These are phyloP conservation scores for Campoplex capitator DNA, from an alignment of 2,888 invertebrate genomes.

Conservation along the genomic window DNA sequence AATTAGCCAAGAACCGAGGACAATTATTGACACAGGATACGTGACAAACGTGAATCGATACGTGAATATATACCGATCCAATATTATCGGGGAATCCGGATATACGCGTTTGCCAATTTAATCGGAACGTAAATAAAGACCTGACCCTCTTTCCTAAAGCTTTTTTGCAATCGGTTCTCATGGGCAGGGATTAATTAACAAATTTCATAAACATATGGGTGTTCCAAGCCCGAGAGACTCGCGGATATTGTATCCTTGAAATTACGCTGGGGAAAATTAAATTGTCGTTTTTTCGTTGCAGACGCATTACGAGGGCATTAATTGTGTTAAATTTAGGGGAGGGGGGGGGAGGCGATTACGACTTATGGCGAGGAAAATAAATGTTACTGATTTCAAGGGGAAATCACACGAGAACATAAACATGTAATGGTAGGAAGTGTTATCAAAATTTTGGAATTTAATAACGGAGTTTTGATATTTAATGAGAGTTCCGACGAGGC, in stretches of 20 bases:
- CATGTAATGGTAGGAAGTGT: not conserved
- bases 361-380: not conserved
- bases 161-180: constrained; percentile 42
- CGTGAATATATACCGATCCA: constrained; percentile 10
- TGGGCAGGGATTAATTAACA: constrained; percentile 20
- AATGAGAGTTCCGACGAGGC: not conserved
- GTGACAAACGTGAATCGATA: not conserved
- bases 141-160: not conserved
- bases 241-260: not conserved
- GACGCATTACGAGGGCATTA: not conserved
- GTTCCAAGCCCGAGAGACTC: not conserved
- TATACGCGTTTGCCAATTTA: not conserved
- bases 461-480: not conserved
- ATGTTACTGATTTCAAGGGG: not conserved
- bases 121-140: constrained; percentile 38
- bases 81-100: constrained; percentile 33
- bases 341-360: not conserved
- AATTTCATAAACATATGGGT: constrained; percentile 10
- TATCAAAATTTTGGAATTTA: not conserved
- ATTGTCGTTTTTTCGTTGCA: not conserved
- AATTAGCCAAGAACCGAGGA: constrained; percentile 4
- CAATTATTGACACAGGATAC: constrained; percentile 13
- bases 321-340: not conserved
- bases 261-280: not conserved
- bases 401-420: not conserved